Conservation (phyloP, 2,797 vertebrate species). For the Lepus oiostolus region DNA sequence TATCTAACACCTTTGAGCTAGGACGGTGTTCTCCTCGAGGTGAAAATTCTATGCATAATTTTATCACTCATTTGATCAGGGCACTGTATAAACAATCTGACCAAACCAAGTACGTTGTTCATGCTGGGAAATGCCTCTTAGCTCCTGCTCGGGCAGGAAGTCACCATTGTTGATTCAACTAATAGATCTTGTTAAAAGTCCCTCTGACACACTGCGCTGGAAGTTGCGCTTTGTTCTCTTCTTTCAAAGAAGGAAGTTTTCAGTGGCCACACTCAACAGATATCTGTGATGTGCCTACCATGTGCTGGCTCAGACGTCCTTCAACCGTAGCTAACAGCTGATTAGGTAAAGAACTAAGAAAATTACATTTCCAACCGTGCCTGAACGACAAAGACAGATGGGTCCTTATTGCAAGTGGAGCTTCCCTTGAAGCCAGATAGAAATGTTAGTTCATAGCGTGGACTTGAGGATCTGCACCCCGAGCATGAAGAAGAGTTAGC, state of each 20-base stretch:
- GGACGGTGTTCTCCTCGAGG: not conserved
- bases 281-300: not conserved
- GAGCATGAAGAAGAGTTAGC: slow-evolving; percentile 10
- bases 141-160: slow-evolving; percentile 66
- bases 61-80: slow-evolving; percentile 41
- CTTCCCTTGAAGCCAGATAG: not conserved
- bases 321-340: not conserved
- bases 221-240: slow-evolving; percentile 29
- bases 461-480: not conserved
- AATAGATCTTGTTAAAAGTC: slow-evolving; percentile 65
- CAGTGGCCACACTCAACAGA: not conserved
- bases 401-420: not conserved
- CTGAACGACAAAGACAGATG: not conserved
- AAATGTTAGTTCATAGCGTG: not conserved
- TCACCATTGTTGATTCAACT: slow-evolving; percentile 64
- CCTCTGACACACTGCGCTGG: slow-evolving; percentile 27
- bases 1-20: not conserved
- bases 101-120: slow-evolving; percentile 45
- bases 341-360: not conserved
- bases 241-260: slow-evolving; percentile 51
- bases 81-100: slow-evolving; percentile 55
- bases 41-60: slow-evolving; percentile 31
- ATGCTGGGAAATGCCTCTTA: slow-evolving; percentile 59
- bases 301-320: not conserved
- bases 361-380: not conserved